Evolutionary conservation across 2,113 vertebrate species (phyloP).

Genomic region (western clawed frog (Xenopus tropicalis)): UCB_Xtro_10.0 CM004451.2:62083501-62084000

Average conservation of each 20-base stretch:
- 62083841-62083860: not conserved
- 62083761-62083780: not conserved
- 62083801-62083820: not conserved
- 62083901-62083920: not conserved
- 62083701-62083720: not conserved
- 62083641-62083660: not conserved
- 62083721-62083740: not conserved
- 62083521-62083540: no score
- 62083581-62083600: no score
- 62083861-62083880: slow-evolving; percentile 6
- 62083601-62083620: no score
- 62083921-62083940: not conserved
- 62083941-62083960: not conserved
- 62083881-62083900: not conserved
- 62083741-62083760: not conserved
- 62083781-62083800: not conserved
- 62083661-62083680: no score
- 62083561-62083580: no score
- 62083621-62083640: not conserved
- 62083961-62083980: not conserved
- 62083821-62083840: not conserved
- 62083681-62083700: not conserved
- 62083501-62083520: no score
- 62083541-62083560: no score
- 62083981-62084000: not conserved